These are phyloP conservation scores for Muscicapa comitata DNA, from an alignment of 2,797 vertebrate genomes.

Conservation along the genomic window DNA sequence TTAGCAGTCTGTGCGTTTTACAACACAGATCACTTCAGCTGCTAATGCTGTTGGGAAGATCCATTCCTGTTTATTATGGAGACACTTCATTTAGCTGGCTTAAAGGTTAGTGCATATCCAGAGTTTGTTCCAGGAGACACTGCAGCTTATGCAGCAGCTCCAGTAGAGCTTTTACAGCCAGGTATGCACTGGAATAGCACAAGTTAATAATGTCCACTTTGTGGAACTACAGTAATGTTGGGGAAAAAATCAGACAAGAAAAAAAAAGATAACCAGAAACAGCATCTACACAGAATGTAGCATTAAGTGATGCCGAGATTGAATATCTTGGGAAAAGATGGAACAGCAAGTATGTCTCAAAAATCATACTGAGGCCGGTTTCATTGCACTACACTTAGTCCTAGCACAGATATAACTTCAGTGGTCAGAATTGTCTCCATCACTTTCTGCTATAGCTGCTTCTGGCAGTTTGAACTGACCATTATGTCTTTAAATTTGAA, in stretches of 20 bases:
- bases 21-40: background rate
- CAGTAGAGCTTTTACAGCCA: background rate
- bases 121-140: background rate
- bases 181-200: background rate
- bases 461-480: background rate
- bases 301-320: background rate
- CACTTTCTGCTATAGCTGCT: background rate
- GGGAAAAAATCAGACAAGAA: background rate
- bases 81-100: background rate
- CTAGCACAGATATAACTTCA: background rate
- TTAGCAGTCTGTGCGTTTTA: background rate
- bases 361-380: background rate
- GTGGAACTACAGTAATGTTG: background rate
- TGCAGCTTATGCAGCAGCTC: background rate
- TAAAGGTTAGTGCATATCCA: background rate
- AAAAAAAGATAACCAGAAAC: background rate
- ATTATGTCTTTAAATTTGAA: background rate
- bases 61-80: background rate
- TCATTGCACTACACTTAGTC: background rate
- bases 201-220: background rate
- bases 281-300: background rate
- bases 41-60: background rate
- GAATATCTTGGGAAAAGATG: background rate
- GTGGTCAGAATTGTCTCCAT: background rate
- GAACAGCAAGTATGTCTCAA: background rate